These are phyloP conservation scores for Notodonta dromedarius DNA, from an alignment of 2,888 invertebrate genomes.

Conservation along the genomic window DNA sequence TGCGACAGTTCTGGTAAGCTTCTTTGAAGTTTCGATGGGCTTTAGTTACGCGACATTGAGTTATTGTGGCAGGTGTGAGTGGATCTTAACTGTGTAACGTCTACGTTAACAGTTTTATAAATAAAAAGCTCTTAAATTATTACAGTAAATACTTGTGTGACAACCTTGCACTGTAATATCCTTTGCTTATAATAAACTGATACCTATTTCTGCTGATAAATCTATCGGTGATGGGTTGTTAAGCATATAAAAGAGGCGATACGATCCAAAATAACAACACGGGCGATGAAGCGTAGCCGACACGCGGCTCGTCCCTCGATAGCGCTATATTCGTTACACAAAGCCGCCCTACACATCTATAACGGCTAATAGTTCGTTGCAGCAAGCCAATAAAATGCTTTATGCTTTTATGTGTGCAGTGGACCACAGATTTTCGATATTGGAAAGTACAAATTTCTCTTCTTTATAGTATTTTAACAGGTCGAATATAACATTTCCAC, in stretches of 20 bases:
- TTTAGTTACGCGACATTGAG: not conserved
- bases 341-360: constrained; percentile 32
- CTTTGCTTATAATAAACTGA: constrained; percentile 24
- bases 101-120: not conserved
- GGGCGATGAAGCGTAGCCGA: constrained; percentile 48
- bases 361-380: constrained; percentile 49
- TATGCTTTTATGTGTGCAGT: constrained; percentile 53
- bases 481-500: constrained; percentile 17
- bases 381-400: constrained; percentile 61
- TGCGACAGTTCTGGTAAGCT: constrained; percentile 5
- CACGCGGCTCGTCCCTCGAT: constrained; percentile 41
- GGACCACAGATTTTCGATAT: constrained; percentile 38
- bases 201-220: constrained; percentile 28
- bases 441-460: too few species aligned
- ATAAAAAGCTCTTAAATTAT: too few species aligned
- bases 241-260: constrained; percentile 49
- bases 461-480: too few species aligned
- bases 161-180: constrained; percentile 3
- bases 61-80: not conserved
- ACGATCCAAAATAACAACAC: constrained; percentile 53
- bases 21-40: constrained; percentile 4
- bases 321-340: constrained; percentile 43
- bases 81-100: not conserved
- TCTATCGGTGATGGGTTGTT: constrained; percentile 43
- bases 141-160: not conserved